These are phyloP conservation scores for Spilosoma lubricipeda DNA, from an alignment of 2,888 invertebrate species.

Conservation along the genomic window DNA sequence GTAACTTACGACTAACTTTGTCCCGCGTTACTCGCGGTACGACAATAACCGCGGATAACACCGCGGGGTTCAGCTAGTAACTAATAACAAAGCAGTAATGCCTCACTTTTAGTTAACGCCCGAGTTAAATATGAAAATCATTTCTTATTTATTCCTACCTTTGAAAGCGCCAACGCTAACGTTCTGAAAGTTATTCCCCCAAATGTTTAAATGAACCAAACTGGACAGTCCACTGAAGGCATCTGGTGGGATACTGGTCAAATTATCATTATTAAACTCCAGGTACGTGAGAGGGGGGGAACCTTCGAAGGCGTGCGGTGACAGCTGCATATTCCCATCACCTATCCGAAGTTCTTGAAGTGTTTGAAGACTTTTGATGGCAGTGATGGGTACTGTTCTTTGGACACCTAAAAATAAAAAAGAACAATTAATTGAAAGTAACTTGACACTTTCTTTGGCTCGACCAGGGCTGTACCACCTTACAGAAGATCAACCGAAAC, in stretches of 20 bases:
- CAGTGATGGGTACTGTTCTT: slow-evolving; percentile 17
- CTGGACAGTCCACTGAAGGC: slow-evolving; percentile 42
- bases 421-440: too few species aligned
- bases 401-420: slow-evolving; percentile 25
- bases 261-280: slow-evolving; percentile 28
- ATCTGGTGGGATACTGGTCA: slow-evolving; percentile 29
- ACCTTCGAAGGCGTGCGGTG: slow-evolving; percentile 19
- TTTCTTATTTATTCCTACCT: not conserved
- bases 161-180: slow-evolving; percentile 41
- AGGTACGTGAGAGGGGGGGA: slow-evolving; percentile 16
- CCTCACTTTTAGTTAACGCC: too few species aligned
- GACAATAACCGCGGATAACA: too few species aligned
- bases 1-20: too few species aligned
- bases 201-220: slow-evolving; percentile 43
- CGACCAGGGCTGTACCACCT: too few species aligned
- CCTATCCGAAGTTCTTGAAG: slow-evolving; percentile 41
- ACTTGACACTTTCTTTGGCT: too few species aligned
- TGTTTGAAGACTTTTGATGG: slow-evolving; percentile 28
- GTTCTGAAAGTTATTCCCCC: slow-evolving; percentile 42
- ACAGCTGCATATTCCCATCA: slow-evolving; percentile 21
- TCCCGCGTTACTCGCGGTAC: too few species aligned
- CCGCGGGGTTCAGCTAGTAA: too few species aligned
- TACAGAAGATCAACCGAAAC: too few species aligned
- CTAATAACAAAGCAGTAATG: too few species aligned
- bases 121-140: too few species aligned